A percentile compares a stretch with the other conserved stretches of the same genome.
phyloP scores from a whole-genome alignment of 1,140 invertebrate species.

The Bathynomus jamesi region DNA sequence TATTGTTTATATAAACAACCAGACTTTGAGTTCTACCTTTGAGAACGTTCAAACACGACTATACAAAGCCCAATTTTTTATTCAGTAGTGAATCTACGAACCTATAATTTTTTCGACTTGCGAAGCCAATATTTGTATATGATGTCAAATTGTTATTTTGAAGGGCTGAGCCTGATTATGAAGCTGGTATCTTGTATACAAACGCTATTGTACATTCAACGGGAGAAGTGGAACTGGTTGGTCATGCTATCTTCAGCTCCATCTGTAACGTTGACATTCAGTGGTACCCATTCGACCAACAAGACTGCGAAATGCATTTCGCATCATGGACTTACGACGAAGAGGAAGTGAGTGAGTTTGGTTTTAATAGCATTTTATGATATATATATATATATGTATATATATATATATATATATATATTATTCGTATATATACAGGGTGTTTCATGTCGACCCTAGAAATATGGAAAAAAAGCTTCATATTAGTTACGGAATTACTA shows the following conservation, averaged over 20 bases:
- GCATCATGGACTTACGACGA: conserved; percentile 22
- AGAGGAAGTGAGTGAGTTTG: conserved; percentile 2
- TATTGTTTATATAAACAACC: too few relatives aligned
- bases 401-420: conserved; percentile 3
- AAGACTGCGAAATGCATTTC: conserved; percentile 9
- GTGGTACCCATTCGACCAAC: conserved; percentile 25
- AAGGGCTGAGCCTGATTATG: conserved; percentile 18
- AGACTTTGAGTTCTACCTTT: too few relatives aligned
- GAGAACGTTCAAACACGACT: too few relatives aligned
- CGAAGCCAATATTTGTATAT: too few relatives aligned
- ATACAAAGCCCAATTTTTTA: neutral
- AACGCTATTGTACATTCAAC: conserved; percentile 11
- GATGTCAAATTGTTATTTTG: too few relatives aligned
- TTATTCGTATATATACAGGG: too few relatives aligned
- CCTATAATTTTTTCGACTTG: neutral
- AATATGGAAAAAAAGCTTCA: too few relatives aligned
- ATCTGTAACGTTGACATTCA: conserved; percentile 22
- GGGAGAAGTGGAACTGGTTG: conserved; percentile 15
- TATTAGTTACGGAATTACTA: too few relatives aligned
- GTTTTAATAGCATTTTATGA: neutral
- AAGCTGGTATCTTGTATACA: conserved; percentile 17
- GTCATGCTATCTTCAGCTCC: conserved; percentile 20
- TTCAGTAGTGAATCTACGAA: neutral
- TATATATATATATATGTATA: conserved; percentile 4
- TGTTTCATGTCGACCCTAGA: too few relatives aligned